A percentile compares a stretch with the other conserved stretches of the same genome.
Evolutionary conservation across 2,113 vertebrate species (phyloP).

Genomic region (Synodontis membranacea): DNA sequence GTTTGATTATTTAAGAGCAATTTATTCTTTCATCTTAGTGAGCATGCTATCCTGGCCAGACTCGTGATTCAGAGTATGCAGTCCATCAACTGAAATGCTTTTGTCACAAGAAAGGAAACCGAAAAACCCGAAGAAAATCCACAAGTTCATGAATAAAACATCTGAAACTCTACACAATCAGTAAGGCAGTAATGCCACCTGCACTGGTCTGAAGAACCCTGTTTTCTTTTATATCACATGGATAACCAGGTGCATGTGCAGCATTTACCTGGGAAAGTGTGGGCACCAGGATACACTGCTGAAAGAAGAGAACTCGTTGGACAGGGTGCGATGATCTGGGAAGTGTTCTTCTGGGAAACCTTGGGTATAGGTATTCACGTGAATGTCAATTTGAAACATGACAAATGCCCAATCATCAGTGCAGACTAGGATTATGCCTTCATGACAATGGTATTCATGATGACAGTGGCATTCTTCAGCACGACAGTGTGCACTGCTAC

Average conservation of each 20-base stretch:
- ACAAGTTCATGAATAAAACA: not conserved
- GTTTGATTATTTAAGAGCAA: not conserved
- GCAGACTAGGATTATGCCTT: not conserved
- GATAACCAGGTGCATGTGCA: not conserved
- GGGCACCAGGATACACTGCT: not conserved
- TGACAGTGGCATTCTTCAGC: not conserved
- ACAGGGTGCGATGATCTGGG: not conserved
- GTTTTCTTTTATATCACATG: not conserved
- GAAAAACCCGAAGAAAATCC: too few species aligned
- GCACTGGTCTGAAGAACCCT: not conserved
- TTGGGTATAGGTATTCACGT: not conserved
- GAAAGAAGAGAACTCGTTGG: not conserved
- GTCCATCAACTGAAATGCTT: not conserved
- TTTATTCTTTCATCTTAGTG: not conserved
- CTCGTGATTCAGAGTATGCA: not conserved
- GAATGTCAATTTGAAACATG: conserved; percentile 13
- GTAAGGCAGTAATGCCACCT: not conserved
- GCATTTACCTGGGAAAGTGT: not conserved
- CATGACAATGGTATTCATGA: not conserved
- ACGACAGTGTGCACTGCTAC: not conserved
- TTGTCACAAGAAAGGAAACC: not conserved
- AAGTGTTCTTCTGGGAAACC: not conserved
- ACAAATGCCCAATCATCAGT: not conserved
- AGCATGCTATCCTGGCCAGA: not conserved
- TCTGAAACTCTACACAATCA: not conserved